phyloP scores from a whole-genome alignment of 2,797 vertebrate species.

The Sebastes diploproa region DNA sequence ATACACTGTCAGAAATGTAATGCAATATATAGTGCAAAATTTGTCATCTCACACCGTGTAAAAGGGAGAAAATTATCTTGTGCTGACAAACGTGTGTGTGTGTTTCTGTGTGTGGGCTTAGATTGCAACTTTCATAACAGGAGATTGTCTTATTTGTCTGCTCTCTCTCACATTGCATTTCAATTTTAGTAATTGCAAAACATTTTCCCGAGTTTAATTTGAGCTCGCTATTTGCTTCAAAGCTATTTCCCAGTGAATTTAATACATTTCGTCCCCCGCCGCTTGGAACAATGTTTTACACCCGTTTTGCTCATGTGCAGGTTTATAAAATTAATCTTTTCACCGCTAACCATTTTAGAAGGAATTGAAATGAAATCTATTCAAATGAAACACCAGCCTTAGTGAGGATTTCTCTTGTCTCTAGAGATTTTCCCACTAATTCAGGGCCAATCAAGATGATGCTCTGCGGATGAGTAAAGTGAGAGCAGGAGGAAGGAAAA shows the following conservation, averaged over 20 bases:
- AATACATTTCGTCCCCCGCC: constrained; percentile 10
- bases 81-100: constrained; percentile 14
- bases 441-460: constrained; percentile 3
- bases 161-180: constrained; percentile 1
- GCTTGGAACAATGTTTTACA: constrained; percentile 15
- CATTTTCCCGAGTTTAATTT: background rate
- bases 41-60: background rate
- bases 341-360: background rate
- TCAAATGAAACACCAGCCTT: constrained; percentile 5
- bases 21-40: constrained; percentile 15
- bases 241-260: background rate
- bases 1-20: constrained; percentile 37
- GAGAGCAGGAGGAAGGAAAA: background rate
- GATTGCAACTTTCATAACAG: background rate
- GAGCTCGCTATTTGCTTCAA: background rate
- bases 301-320: constrained; percentile 2
- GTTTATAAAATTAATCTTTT: background rate
- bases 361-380: constrained; percentile 2
- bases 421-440: background rate
- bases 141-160: constrained; percentile 9
- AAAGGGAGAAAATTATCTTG: background rate
- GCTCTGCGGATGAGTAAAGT: background rate
- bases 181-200: constrained; percentile 17
- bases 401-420: background rate
- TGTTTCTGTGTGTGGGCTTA: background rate